Percentiles rank a stretch among this genome's conserved stretches.
Conservation (phyloP, 2,797 vertebrate species). For the Hylomyscus alleni region DNA sequence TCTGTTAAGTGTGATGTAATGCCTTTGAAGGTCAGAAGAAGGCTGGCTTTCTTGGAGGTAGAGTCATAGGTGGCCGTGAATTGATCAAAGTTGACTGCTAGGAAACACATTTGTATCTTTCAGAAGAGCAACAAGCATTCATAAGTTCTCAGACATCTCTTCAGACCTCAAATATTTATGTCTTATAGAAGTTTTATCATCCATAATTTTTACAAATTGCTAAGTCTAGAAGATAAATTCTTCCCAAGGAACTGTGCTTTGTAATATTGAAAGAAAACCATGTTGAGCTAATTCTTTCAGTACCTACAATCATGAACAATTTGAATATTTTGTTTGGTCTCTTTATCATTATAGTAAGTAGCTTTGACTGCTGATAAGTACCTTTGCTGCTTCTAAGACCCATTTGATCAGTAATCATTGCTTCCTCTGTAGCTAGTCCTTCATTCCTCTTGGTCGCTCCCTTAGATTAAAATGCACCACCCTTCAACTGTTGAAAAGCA, state of each 20-base stretch:
- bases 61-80: background rate
- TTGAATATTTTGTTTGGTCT: conserved; percentile 53
- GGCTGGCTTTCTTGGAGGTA: background rate
- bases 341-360: conserved; percentile 64
- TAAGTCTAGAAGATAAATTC: background rate
- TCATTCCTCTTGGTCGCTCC: conserved; percentile 57
- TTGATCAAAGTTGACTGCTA: background rate
- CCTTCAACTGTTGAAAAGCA: background rate
- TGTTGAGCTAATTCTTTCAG: conserved; percentile 37
- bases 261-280: conserved; percentile 27
- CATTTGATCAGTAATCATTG: conserved; percentile 49
- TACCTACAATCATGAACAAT: conserved; percentile 61
- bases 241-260: background rate
- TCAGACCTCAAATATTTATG: background rate
- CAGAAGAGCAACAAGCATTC: background rate
- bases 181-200: background rate
- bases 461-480: conserved; percentile 39
- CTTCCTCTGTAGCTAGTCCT: background rate
- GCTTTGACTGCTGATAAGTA: background rate
- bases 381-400: conserved; percentile 25
- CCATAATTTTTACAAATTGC: background rate
- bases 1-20: background rate
- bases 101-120: background rate
- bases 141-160: background rate
- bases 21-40: background rate